A percentile compares a stretch with the other conserved stretches of the same genome.
These are phyloP conservation scores for Tautogolabrus adspersus DNA, from an alignment of 2,113 vertebrate genomes.

Conservation along the genomic window DNA sequence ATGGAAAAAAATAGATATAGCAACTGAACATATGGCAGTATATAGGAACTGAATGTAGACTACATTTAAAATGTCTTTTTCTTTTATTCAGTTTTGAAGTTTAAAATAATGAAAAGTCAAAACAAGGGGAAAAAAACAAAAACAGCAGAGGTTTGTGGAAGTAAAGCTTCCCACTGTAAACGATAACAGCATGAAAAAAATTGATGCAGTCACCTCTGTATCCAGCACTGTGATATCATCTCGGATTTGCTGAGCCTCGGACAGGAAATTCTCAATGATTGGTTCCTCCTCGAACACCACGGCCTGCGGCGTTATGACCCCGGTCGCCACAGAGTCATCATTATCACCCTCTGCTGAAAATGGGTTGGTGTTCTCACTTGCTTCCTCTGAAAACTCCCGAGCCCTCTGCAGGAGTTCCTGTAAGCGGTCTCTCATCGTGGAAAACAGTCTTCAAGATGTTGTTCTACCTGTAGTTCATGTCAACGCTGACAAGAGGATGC, in stretches of 20 bases:
- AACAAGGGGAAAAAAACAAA: too few species aligned
- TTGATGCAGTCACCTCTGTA: slow-evolving; percentile 78
- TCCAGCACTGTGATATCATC: slow-evolving; percentile 87
- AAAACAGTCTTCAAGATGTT: neutral
- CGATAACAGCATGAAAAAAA: neutral
- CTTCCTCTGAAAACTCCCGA: slow-evolving; percentile 80
- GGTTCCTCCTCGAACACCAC: slow-evolving; percentile 93
- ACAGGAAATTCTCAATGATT: slow-evolving; percentile 87
- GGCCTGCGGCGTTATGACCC: slow-evolving; percentile 82
- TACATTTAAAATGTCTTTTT: too few species aligned
- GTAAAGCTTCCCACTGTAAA: neutral
- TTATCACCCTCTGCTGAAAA: slow-evolving; percentile 73
- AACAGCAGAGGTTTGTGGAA: too few species aligned
- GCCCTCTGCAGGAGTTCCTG: slow-evolving; percentile 88
- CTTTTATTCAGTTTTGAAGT: too few species aligned
- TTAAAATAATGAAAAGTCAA: too few species aligned
- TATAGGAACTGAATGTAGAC: too few species aligned
- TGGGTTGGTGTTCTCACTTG: slow-evolving; percentile 43
- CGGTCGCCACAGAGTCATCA: slow-evolving; percentile 63
- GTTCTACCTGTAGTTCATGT: neutral
- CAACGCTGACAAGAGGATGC: slow-evolving; percentile 11
- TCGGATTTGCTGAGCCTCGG: slow-evolving; percentile 88
- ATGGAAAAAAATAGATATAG: neutral
- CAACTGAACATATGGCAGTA: too few species aligned
- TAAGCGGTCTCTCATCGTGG: slow-evolving; percentile 91